Base-by-base conservation (phyloP, 2,888 invertebrate species). In the Carabus problematicus region DNA sequence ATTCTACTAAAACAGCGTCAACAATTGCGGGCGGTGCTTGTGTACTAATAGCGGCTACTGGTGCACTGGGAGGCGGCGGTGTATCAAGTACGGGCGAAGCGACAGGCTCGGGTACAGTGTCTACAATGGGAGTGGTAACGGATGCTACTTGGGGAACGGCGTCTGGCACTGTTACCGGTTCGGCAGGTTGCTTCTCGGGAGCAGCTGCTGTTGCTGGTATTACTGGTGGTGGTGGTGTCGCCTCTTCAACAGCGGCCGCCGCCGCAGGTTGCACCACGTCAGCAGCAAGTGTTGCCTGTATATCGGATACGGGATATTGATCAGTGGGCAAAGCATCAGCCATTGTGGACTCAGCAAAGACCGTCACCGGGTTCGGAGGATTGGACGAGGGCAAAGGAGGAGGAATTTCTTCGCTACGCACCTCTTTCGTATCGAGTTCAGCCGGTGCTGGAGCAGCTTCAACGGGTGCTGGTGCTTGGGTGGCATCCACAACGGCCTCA, bases 281-380 rank as follows among this genome's bases (percentile, higher is more conserved):
- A 47, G 59, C 72, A 41, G 74, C 70, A 43, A 66, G 63, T 43
- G 69, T 70, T 68, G 70, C 72, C 45, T 55, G 55, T 45, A 40
- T 55, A 64, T 60, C 49, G 66, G 54, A 64, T 66, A 59, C 45
- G 68, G 71, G 70, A 70, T 70, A 63, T 55, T 69, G 55, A 69
- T 69, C 69, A 69, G 69, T 62, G 83, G 85, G 75, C 70, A 77
- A 72, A 71, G 75, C 74, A 59, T 80, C 81, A 79, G 88, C 88
- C 86, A 88, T 88, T 73, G 88, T 88, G 79, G 87, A 86, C 79
- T 87, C 88, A 81, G 90, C 90, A 82, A 91, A 90, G 76, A 89
- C 89, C 81, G 87, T 89, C 84, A 90, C 89, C 83, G 89, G 89
- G 78, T 89, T 89, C 76, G 91, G 91, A 80, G 91, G 91, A 79